Base-by-base conservation (phyloP, 2,888 invertebrate species). In the Clepsis dumicolana region DNA sequence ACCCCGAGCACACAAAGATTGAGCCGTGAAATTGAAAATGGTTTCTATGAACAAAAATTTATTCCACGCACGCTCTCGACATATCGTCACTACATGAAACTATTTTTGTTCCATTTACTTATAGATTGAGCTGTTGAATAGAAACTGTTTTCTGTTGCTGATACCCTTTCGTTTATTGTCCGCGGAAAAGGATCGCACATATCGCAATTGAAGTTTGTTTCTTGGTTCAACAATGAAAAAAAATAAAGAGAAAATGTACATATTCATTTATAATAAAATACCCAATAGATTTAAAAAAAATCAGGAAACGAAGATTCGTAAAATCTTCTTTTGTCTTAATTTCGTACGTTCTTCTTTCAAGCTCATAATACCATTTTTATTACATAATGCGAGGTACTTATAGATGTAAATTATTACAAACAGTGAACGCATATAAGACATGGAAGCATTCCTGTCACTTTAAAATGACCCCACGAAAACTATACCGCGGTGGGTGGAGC, bases 1-100 rank as follows among this genome's bases (percentile, higher is more conserved):
- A 89, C 90, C 88, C 89, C 89, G 88, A 88, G 87, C 90, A 89
- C 86, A 90, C 89, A 92, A 91, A 91, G 91, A 93, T 92, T 93
- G 92, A 92, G 90, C 89, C 89, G 88, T 93, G 89, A 91, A 93
- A 93, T 92, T 92, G 92, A 91, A 93, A 92, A 91, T 91, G 88
- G 88, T 90, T 91, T 88, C 90, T 88, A 91, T 91, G 89, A 88
- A 88, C 90, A 89, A 90, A 90, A 92, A 88, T 89, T 82, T 92
- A 93, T 93, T 91, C 91, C 72, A 77, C 80, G 77, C 91, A 90
- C 90, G 91, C 87, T 79, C 81, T 74, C 80, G 72, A 82, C 85
- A 84, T 89, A 90, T 86, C 86, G 88, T 87, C 85, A 87, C 87
- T 84, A 87, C 85, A 86, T 75, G 78, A 71, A 73, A 77, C 75